Percentiles rank a stretch among this genome's conserved stretches.
These are phyloP conservation scores for Malacoctenus gilli DNA, from an alignment of 2,797 vertebrate species.

Conservation along the genomic window DNA sequence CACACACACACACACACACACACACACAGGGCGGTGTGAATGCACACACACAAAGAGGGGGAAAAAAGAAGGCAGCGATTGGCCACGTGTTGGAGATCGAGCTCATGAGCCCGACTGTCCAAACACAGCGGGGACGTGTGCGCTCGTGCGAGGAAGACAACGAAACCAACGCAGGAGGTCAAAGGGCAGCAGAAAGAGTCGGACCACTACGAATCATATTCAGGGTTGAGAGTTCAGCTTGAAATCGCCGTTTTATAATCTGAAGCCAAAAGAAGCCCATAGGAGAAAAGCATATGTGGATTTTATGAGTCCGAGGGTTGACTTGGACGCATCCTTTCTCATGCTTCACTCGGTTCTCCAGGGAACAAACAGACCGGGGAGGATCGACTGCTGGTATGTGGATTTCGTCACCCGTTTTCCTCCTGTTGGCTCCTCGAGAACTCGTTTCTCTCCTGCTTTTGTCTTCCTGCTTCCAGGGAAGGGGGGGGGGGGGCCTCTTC, in stretches of 20 bases:
- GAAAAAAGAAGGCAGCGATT: conserved; percentile 43
- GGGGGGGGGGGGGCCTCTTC: no score
- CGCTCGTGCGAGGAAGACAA: conserved; percentile 13
- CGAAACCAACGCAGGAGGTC: no score
- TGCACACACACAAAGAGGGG: conserved; percentile 46
- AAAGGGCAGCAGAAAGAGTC: no score
- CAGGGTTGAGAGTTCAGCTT: no score
- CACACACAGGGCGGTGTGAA: conserved; percentile 41
- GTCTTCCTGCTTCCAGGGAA: conserved; percentile 48
- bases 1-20: conserved; percentile 23
- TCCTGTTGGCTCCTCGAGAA: conserved; percentile 42
- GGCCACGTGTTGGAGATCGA: conserved; percentile 63
- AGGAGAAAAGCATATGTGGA: no score
- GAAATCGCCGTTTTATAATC: no score
- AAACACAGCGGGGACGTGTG: conserved; percentile 59
- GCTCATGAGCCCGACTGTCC: conserved; percentile 51
- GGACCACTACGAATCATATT: no score
- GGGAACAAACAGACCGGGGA: no score
- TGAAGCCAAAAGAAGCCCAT: no score
- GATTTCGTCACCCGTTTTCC: conserved; percentile 43
- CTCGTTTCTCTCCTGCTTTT: conserved; percentile 46
- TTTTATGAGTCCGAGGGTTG: no score
- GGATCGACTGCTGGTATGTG: conserved; percentile 29
- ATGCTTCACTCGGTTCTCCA: conserved; percentile 16
- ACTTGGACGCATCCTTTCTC: no score